Evolutionary conservation across 2,113 vertebrate species (phyloP).

Genomic region (Synchiropus splendidus): DNA sequence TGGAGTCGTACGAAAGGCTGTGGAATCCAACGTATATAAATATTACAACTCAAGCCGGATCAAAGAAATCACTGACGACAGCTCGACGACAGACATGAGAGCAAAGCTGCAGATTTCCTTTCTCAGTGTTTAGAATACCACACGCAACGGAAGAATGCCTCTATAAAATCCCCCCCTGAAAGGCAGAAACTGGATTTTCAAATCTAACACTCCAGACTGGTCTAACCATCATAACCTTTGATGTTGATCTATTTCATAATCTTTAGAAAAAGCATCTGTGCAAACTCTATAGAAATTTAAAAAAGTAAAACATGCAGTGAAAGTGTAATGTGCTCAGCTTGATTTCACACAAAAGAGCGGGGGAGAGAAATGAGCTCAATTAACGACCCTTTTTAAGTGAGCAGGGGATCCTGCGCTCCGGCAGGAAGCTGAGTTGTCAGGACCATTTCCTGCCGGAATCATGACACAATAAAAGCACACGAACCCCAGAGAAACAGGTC

Average conservation of each 20-base stretch:
- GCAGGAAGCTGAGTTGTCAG: too few relatives aligned
- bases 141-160: conserved; percentile 70
- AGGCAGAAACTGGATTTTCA: conserved; percentile 63
- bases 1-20: conserved; percentile 52
- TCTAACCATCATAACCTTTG: conserved; percentile 42
- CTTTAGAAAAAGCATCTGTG: conserved; percentile 70
- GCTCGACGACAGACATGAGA: conserved; percentile 43
- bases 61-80: conserved; percentile 64
- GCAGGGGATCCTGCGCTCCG: too few relatives aligned
- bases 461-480: too few relatives aligned
- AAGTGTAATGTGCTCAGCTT: too few relatives aligned
- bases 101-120: conserved; percentile 28
- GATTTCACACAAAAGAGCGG: too few relatives aligned
- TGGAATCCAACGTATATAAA: conserved; percentile 77
- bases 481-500: too few relatives aligned
- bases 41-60: conserved; percentile 70
- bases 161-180: conserved; percentile 65
- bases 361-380: too few relatives aligned
- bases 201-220: conserved; percentile 43
- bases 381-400: too few relatives aligned
- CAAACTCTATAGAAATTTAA: too few relatives aligned
- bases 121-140: conserved; percentile 55
- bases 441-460: too few relatives aligned
- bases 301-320: too few relatives aligned
- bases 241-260: conserved; percentile 33